Evolutionary conservation across 2,888 invertebrate genomes (phyloP).

Genomic region (Periphyllus acericola): DNA sequence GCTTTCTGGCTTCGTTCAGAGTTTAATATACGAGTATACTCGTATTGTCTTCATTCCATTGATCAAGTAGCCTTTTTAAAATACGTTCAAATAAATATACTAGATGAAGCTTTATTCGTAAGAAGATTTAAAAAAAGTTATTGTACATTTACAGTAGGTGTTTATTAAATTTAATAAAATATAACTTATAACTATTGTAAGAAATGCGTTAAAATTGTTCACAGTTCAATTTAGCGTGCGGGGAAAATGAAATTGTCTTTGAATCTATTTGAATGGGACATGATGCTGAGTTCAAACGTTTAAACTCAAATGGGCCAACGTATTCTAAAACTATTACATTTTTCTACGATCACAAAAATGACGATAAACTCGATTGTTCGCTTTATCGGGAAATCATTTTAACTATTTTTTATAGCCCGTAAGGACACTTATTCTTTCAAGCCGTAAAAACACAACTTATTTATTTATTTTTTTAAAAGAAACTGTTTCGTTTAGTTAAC

Average conservation of each 20-base stretch:
- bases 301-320: constrained; percentile 10
- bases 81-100: constrained; percentile 10
- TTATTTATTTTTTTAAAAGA: constrained; percentile 38
- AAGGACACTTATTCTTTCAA: constrained; percentile 31
- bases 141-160: neutral
- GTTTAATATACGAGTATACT: no score
- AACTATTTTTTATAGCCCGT: constrained; percentile 37
- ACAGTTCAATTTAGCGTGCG: neutral
- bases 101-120: neutral
- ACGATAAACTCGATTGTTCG: constrained; percentile 49
- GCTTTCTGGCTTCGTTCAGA: neutral
- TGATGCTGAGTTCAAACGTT: constrained; percentile 1
- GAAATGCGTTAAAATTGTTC: neutral
- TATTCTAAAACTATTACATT: constrained; percentile 15
- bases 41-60: neutral
- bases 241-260: neutral
- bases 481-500: constrained; percentile 61
- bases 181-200: neutral
- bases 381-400: constrained; percentile 57
- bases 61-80: neutral
- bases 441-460: constrained; percentile 48
- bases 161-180: neutral
- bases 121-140: neutral
- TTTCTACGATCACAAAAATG: constrained; percentile 43
- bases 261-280: constrained; percentile 8